Evolutionary conservation across 2,888 invertebrate genomes (phyloP), one percentile per base, ranked within the genome.

Genomic region (Hyppa rectilinea): DNA sequence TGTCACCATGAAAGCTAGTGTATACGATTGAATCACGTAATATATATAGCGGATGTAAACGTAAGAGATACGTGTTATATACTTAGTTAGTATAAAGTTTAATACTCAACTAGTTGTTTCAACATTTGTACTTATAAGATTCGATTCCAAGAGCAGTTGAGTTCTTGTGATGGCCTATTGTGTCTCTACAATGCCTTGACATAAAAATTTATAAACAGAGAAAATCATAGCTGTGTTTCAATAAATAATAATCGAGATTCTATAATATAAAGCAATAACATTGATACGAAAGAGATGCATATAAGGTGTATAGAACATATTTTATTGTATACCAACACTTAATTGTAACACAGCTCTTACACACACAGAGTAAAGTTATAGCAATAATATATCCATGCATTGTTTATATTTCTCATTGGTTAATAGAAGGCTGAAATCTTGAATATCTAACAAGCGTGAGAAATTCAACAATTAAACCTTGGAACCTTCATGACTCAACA

Each of bases 201-300:
- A 86, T 85, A 65, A 74, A 86, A 86, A 82, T 80, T 71, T 76
- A 76, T 78, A 59, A 73, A 72, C 66, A 75, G 50, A 65, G 52
- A 69, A 60, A 81, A 71, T 58, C 26, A 45, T 74, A 31, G 45
- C 67, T 63, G 59, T 70, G 0, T 23, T 52, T 61, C 40, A 66
- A 49, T 62, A 45, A 52, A 60, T 43, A 45, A 43, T 73, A 6
- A 58, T 7, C 12, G 17, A 38, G 9, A 36, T 40, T 43, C 6
- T 38, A 55, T 17, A 55, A 36, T 4, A 26, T 7, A 29, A 34
- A 36, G 2, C 17, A 17, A 10, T 34, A 0, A n/a, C 29, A 31
- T 52, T 7, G 7, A 71, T 36, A 23, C 9, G 26, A 31, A 23
- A 10, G 0, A 26, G 26, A 34, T 53, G 5, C n/a, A 6, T n/a